A percentile compares a stretch with the other conserved stretches of the same genome.
These are phyloP conservation scores for Morone saxatilis DNA, from an alignment of 2,113 vertebrate genomes.

Conservation along the genomic window DNA sequence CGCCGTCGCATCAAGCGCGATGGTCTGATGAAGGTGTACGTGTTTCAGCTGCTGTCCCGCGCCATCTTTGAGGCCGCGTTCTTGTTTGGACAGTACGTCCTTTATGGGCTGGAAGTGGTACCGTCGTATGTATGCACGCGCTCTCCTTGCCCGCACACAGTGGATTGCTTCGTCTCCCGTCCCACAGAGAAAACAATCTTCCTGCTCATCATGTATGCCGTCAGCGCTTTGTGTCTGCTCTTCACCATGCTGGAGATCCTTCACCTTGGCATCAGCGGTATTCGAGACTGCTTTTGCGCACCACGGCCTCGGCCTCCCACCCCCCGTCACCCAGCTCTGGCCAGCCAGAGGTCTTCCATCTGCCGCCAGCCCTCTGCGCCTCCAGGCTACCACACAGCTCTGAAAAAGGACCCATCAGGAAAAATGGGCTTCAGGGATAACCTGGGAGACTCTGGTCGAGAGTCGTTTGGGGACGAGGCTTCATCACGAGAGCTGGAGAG, in stretches of 20 bases:
- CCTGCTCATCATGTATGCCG: slow-evolving; percentile 91
- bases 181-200: slow-evolving; percentile 95
- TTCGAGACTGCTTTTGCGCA: slow-evolving; percentile 86
- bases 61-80: slow-evolving; percentile 88
- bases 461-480: slow-evolving; percentile 82
- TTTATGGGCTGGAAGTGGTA: slow-evolving; percentile 89
- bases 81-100: slow-evolving; percentile 90
- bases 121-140: slow-evolving; percentile 89
- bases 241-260: slow-evolving; percentile 90
- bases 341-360: slow-evolving; percentile 81
- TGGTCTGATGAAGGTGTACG: slow-evolving; percentile 91
- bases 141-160: slow-evolving; percentile 90
- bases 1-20: slow-evolving; percentile 90
- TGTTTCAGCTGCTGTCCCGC: slow-evolving; percentile 89
- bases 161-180: slow-evolving; percentile 93
- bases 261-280: slow-evolving; percentile 89
- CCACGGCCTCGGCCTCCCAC: slow-evolving; percentile 28
- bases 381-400: slow-evolving; percentile 89
- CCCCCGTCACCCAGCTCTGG: slow-evolving; percentile 69
- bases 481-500: slow-evolving; percentile 84
- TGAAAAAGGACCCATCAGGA: slow-evolving; percentile 83
- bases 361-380: slow-evolving; percentile 85
- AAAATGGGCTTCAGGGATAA: slow-evolving; percentile 84
- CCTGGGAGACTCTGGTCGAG: slow-evolving; percentile 78
- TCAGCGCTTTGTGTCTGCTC: slow-evolving; percentile 89